A percentile compares a stretch with the other conserved stretches of the same genome.
Evolutionary conservation across 2,113 vertebrate genomes (phyloP).

Genomic region (Murina feae): DNA sequence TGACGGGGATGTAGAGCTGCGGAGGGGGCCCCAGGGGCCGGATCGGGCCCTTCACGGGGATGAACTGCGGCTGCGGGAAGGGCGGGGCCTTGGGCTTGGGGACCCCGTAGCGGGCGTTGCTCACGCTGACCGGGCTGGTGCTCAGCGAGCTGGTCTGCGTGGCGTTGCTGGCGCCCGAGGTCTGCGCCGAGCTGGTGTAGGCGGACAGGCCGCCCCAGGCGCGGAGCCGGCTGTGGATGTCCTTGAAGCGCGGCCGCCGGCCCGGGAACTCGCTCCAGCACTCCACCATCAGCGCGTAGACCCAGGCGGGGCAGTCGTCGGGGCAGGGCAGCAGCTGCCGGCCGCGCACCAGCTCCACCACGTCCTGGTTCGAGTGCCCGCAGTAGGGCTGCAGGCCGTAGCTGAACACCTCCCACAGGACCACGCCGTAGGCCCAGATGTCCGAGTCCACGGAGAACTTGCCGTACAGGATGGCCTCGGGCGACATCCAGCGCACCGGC

Average conservation of each 20-base stretch:
- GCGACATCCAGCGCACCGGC: conserved; percentile 97
- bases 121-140: conserved; percentile 95
- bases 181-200: conserved; percentile 94
- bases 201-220: conserved; percentile 94
- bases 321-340: conserved; percentile 93
- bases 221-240: conserved; percentile 92
- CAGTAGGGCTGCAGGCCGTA: conserved; percentile 98
- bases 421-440: conserved; percentile 96
- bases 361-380: conserved; percentile 97
- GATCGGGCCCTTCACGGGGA: conserved; percentile 93
- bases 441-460: conserved; percentile 96
- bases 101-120: conserved; percentile 89
- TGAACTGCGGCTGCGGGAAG: conserved; percentile 92
- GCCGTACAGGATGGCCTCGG: conserved; percentile 94
- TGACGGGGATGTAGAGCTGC: conserved; percentile 97
- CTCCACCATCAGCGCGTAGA: conserved; percentile 95
- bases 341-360: conserved; percentile 94
- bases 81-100: conserved; percentile 91
- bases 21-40: conserved; percentile 89
- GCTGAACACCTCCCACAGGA: conserved; percentile 97
- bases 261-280: conserved; percentile 96
- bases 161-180: conserved; percentile 93
- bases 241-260: conserved; percentile 94
- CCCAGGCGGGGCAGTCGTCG: conserved; percentile 94
- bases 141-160: conserved; percentile 98